Evolutionary conservation across 2,797 vertebrate species (phyloP).

Genomic region (Anas acuta): DNA sequence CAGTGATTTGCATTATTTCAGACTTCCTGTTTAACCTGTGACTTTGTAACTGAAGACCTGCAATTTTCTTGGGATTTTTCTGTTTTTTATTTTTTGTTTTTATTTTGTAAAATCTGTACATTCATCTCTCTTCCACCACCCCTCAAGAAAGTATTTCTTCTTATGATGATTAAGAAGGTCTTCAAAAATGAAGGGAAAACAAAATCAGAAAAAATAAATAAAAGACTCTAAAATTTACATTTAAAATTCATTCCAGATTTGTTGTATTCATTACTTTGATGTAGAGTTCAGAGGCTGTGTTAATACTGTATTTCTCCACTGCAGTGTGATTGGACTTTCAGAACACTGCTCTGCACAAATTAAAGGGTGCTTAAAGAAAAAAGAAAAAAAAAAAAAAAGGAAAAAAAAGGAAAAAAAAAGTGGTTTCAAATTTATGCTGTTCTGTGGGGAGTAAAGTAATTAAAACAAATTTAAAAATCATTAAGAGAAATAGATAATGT

Average conservation of each 20-base stretch:
- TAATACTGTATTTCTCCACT: neutral
- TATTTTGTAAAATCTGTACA: neutral
- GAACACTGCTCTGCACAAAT: conserved; percentile 29
- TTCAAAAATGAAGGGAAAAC: neutral
- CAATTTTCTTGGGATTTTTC: neutral
- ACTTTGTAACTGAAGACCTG: neutral
- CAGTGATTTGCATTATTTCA: neutral
- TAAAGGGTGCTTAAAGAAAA: conserved; percentile 24
- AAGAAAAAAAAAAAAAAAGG: neutral
- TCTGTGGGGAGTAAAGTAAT: conserved; percentile 34
- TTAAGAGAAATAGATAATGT: conserved; percentile 38
- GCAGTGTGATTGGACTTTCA: conserved; percentile 46
- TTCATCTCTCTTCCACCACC: neutral
- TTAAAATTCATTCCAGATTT: conserved; percentile 38
- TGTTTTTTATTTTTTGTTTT: neutral
- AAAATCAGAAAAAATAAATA: neutral
- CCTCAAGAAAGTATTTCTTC: neutral
- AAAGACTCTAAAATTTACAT: conserved; percentile 15
- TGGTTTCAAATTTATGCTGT: conserved; percentile 26
- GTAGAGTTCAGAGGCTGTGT: conserved; percentile 45
- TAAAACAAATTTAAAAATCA: conserved; percentile 60
- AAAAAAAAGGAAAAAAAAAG: neutral
- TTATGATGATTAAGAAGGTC: neutral
- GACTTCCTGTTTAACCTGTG: neutral
- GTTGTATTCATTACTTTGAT: conserved; percentile 22